Evolutionary conservation across 2,797 vertebrate species (phyloP).

Genomic region (Pseudochirops cupreus): DNA sequence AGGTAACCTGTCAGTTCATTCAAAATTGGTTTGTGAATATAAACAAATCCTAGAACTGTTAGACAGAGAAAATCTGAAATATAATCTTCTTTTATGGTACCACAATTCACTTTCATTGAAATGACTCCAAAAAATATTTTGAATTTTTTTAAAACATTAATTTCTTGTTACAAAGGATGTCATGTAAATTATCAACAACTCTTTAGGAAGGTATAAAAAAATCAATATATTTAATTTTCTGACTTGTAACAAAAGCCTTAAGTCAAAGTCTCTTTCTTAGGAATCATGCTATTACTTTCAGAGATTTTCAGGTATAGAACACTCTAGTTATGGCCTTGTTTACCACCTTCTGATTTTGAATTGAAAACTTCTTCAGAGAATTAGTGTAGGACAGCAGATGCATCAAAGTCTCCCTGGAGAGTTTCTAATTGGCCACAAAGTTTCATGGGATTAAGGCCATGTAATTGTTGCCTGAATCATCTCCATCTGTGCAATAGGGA

Average conservation of each 20-base stretch:
- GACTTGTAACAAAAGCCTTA: not conserved
- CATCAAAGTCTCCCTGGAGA: not conserved
- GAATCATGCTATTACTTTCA: not conserved
- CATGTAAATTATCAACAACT: not conserved
- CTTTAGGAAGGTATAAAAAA: not conserved
- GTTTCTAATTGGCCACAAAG: not conserved
- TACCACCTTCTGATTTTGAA: constrained; percentile 4
- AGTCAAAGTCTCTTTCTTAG: not conserved
- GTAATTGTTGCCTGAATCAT: not conserved
- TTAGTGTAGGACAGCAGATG: not conserved
- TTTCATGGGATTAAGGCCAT: not conserved
- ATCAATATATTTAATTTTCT: not conserved
- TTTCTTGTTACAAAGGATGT: not conserved
- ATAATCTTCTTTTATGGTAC: not conserved
- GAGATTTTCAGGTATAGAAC: not conserved
- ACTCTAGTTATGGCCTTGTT: not conserved
- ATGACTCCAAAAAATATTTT: not conserved
- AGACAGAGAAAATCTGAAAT: not conserved
- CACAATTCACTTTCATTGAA: too few species aligned
- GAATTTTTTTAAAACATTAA: not conserved
- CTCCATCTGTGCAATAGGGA: not conserved
- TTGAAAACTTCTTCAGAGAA: not conserved
- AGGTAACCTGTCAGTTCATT: not conserved
- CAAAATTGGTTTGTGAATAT: not conserved
- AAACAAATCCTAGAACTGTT: not conserved